A percentile compares a stretch with the other conserved stretches of the same genome.
These are phyloP conservation scores for Entomobrya proxima DNA, from an alignment of 2,888 invertebrate genomes.

Conservation along the genomic window DNA sequence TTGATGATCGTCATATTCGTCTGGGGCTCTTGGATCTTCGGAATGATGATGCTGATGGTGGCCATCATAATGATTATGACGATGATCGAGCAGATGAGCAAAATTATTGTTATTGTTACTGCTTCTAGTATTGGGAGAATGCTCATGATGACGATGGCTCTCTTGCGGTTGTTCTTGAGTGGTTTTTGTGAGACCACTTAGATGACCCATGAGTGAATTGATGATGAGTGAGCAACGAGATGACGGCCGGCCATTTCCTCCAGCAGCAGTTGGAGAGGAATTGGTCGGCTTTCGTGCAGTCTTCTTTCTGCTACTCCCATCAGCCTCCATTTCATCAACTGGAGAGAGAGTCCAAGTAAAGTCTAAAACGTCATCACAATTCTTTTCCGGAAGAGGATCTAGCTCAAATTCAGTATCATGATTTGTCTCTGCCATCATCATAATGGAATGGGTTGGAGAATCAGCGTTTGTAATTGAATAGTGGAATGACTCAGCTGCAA, in stretches of 20 bases:
- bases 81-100: constrained; percentile 40
- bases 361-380: constrained; percentile 53
- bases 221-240: constrained; percentile 65
- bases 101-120: constrained; percentile 49
- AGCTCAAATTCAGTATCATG: constrained; percentile 70
- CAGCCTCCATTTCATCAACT: background rate
- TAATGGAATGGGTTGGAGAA: constrained; percentile 3
- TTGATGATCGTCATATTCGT: background rate
- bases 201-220: constrained; percentile 64
- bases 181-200: constrained; percentile 49
- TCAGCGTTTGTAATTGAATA: constrained; percentile 52
- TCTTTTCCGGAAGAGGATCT: constrained; percentile 70
- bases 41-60: background rate
- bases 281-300: background rate
- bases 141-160: background rate
- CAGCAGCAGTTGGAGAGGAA: background rate
- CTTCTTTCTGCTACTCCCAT: background rate
- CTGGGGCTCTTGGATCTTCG: too few relatives aligned
- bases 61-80: constrained; percentile 39
- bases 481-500: constrained; percentile 24
- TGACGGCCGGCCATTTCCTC: constrained; percentile 54
- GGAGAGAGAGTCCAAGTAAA: constrained; percentile 41
- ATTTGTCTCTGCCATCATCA: constrained; percentile 57
- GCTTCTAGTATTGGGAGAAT: constrained; percentile 34
- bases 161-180: constrained; percentile 40